Conservation (phyloP, 2,113 vertebrate species). For the Bombycilla garrulus region DNA sequence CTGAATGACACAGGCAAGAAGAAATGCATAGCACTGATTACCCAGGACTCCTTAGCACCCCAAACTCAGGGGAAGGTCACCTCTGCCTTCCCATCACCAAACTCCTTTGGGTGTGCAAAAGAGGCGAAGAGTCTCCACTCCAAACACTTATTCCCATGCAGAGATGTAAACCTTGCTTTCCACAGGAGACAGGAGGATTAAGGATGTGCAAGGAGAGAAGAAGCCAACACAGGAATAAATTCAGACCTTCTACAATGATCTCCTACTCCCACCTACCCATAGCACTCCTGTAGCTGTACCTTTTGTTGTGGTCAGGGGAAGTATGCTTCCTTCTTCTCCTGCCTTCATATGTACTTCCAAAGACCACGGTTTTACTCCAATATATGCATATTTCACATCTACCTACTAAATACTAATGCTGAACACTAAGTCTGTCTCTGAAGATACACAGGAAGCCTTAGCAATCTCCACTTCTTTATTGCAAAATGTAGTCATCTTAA, state of each 20-base stretch:
- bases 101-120: neutral
- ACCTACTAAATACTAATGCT: neutral
- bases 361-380: neutral
- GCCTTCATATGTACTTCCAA: neutral
- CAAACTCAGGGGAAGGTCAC: neutral
- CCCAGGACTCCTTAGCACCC: neutral
- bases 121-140: neutral
- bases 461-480: neutral
- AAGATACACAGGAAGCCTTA: neutral
- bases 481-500: neutral
- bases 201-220: neutral
- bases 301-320: slow-evolving; percentile 17
- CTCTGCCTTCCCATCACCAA: neutral
- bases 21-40: neutral
- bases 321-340: neutral
- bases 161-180: neutral
- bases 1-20: fast-evolving
- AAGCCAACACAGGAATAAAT: neutral
- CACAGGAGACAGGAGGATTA: neutral
- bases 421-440: neutral
- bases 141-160: neutral
- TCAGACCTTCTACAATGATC: neutral
- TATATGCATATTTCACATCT: neutral
- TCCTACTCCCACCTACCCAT: neutral
- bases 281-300: neutral